These are phyloP conservation scores for Lepidocyrtoides sp. DNA, from an alignment of 2,888 invertebrate genomes.

Conservation along the genomic window DNA sequence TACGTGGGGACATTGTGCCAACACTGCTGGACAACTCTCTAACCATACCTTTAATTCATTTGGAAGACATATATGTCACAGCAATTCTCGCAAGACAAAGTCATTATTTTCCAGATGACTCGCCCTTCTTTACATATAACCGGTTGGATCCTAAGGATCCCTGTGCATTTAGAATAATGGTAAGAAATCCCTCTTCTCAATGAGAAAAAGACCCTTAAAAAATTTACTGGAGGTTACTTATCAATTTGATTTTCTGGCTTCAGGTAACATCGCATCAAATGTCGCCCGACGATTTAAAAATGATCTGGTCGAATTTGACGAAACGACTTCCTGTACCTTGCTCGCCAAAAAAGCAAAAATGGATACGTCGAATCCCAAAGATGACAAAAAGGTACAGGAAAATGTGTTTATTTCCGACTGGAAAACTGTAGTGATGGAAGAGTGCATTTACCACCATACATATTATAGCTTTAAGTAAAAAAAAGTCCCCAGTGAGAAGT, in stretches of 20 bases:
- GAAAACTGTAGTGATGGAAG: neutral
- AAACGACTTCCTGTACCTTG: constrained; percentile 78
- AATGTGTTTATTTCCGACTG: constrained; percentile 80
- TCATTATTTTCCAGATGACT: constrained; percentile 83
- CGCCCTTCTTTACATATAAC: constrained; percentile 84
- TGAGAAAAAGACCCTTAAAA: too few species aligned
- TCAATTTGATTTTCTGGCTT: neutral
- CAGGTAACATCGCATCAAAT: constrained; percentile 85
- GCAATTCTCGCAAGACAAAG: constrained; percentile 85
- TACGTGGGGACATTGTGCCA: constrained; percentile 90
- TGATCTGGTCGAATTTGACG: constrained; percentile 83
- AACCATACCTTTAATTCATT: constrained; percentile 90
- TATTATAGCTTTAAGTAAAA: neutral
- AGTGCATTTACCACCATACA: neutral
- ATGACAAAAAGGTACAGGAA: constrained; percentile 81
- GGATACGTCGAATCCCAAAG: constrained; percentile 80
- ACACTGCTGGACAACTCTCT: constrained; percentile 91
- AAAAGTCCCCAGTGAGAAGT: neutral
- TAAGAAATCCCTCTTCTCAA: constrained; percentile 66
- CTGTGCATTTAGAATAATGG: constrained; percentile 85
- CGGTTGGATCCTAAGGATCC: constrained; percentile 84
- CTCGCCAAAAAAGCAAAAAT: constrained; percentile 82
- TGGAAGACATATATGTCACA: constrained; percentile 86
- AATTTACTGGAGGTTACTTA: too few species aligned
- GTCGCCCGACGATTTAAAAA: constrained; percentile 84